These are phyloP conservation scores for Heliothis virescens DNA, from an alignment of 1,140 invertebrate genomes.

Conservation along the genomic window DNA sequence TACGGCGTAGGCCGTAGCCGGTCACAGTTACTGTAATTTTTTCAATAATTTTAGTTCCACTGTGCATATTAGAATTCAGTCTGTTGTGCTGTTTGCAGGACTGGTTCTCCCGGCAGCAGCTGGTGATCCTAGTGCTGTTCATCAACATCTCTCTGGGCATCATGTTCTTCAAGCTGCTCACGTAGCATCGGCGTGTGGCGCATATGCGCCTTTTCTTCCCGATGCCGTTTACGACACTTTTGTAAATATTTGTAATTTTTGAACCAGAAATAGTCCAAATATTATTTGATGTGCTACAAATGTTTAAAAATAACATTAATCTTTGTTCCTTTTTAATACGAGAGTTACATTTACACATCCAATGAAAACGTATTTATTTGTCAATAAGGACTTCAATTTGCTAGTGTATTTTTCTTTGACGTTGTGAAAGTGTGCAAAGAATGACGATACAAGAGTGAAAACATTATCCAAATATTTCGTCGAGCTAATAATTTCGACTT, in stretches of 20 bases:
- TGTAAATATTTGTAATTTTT: conserved; percentile 73
- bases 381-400: conserved; percentile 77
- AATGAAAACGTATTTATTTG: conserved; percentile 67
- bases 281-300: conserved; percentile 66
- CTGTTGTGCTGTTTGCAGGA: conserved; percentile 89
- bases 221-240: conserved; percentile 54
- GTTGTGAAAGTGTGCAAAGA: conserved; percentile 77
- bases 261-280: conserved; percentile 64
- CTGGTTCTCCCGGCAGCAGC: conserved; percentile 98
- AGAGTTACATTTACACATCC: conserved; percentile 64
- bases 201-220: conserved; percentile 65
- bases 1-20: background rate
- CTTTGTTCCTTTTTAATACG: conserved; percentile 64
- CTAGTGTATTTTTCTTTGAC: conserved; percentile 78
- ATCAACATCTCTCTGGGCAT: conserved; percentile 98
- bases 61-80: background rate
- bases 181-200: conserved; percentile 89
- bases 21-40: no score
- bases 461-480: conserved; percentile 66
- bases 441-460: conserved; percentile 71
- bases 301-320: conserved; percentile 57
- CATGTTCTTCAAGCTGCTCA: conserved; percentile 98
- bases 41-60: no score
- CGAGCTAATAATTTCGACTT: conserved; percentile 64
- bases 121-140: conserved; percentile 97